phyloP scores from a whole-genome alignment of 1,140 invertebrate species.

The Trypoxylus dichotomus region DNA sequence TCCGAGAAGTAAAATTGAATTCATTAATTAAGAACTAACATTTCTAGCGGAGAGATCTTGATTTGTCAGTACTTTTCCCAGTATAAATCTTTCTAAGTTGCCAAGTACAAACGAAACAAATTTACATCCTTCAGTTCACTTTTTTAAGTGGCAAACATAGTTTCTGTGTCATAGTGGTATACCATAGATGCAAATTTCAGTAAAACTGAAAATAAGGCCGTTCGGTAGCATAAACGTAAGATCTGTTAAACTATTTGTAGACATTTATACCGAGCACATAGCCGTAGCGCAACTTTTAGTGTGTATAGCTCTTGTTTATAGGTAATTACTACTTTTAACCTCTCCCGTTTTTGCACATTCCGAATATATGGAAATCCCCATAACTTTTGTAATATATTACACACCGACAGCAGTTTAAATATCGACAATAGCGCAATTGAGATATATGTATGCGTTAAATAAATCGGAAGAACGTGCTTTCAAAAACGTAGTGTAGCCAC shows the following conservation, averaged over 20 bases:
- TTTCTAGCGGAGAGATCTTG: too few relatives aligned
- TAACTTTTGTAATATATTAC: background rate
- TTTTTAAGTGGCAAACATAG: background rate
- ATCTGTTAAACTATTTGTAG: background rate
- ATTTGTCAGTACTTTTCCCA: too few relatives aligned
- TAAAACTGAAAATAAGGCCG: background rate
- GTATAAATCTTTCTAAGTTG: too few relatives aligned
- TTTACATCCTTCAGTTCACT: too few relatives aligned
- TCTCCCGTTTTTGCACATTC: background rate
- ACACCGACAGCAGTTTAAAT: background rate
- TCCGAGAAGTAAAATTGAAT: too few relatives aligned
- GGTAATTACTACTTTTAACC: background rate
- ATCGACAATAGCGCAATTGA: background rate
- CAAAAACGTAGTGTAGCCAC: background rate
- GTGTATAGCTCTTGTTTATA: background rate
- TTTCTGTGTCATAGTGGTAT: background rate
- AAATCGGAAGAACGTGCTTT: too few relatives aligned
- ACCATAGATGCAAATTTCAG: background rate
- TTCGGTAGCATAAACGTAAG: background rate
- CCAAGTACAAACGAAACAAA: too few relatives aligned
- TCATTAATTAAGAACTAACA: too few relatives aligned
- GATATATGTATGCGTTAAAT: background rate
- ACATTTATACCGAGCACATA: background rate
- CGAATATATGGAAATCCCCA: background rate
- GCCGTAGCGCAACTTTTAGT: background rate